These are phyloP conservation scores for Trinorchestia longiramus DNA, from an alignment of 1,140 invertebrate species.

Conservation along the genomic window DNA sequence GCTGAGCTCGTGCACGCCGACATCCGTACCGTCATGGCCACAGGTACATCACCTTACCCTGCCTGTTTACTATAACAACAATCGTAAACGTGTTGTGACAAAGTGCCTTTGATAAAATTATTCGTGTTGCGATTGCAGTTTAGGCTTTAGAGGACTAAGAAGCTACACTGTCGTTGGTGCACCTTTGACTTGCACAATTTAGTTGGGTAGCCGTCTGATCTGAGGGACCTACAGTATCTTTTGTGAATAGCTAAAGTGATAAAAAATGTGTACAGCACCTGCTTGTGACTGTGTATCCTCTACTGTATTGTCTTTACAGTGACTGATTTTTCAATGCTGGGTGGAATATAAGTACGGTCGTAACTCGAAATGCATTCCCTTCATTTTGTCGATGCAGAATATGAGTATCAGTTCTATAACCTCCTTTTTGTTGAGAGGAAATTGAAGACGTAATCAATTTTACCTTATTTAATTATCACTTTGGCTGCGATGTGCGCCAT, in stretches of 20 bases:
- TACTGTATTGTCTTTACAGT: background rate
- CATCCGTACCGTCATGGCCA: conserved; percentile 96
- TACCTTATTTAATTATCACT: too few species aligned
- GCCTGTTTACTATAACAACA: background rate
- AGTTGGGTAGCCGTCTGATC: too few species aligned
- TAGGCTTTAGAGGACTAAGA: background rate
- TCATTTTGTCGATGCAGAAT: background rate
- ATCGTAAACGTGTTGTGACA: background rate
- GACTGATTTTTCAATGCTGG: background rate
- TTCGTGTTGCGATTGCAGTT: background rate
- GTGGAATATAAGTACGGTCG: background rate
- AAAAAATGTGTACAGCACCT: background rate
- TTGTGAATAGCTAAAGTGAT: background rate
- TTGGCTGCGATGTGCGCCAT: too few species aligned
- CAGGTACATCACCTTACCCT: conserved; percentile 75
- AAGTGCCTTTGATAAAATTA: background rate
- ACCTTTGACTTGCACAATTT: background rate
- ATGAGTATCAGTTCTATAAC: background rate
- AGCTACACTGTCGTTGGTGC: background rate
- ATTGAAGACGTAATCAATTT: too few species aligned
- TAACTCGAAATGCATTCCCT: background rate
- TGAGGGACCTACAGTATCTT: background rate
- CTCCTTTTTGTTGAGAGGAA: background rate
- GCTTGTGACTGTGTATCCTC: background rate
- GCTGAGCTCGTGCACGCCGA: conserved; percentile 82